These are phyloP conservation scores for Habroteleia sp. DNA, from an alignment of 2,888 invertebrate species.

Conservation along the genomic window DNA sequence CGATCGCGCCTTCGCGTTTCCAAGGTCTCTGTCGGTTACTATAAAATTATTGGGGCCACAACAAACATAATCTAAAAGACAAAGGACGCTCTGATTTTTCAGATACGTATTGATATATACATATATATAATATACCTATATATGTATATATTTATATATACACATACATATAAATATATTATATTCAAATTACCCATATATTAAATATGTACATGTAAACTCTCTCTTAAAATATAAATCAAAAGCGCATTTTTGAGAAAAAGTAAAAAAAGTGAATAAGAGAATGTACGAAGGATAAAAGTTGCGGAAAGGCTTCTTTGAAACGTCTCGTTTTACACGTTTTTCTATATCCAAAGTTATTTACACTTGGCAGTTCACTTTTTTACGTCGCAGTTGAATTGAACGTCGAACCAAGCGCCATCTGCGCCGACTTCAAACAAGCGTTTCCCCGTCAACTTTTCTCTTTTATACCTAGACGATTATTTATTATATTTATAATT, in stretches of 20 bases:
- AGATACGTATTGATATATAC: slow-evolving; percentile 70
- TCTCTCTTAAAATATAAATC: slow-evolving; percentile 58
- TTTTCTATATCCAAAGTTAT: slow-evolving; percentile 1
- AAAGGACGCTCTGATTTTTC: slow-evolving; percentile 72
- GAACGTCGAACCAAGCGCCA: not conserved
- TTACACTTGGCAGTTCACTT: too few relatives aligned
- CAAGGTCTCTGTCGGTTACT: slow-evolving; percentile 62
- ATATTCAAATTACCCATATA: slow-evolving; percentile 49
- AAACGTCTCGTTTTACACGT: not conserved
- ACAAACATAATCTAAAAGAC: slow-evolving; percentile 76
- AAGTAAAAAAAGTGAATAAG: slow-evolving; percentile 33
- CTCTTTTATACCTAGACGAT: slow-evolving; percentile 69
- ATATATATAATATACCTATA: slow-evolving; percentile 63
- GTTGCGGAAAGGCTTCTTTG: slow-evolving; percentile 67
- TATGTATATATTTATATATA: slow-evolving; percentile 41
- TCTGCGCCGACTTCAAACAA: slow-evolving; percentile 9
- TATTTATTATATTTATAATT: slow-evolving; percentile 79
- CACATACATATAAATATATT: slow-evolving; percentile 28
- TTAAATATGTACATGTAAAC: slow-evolving; percentile 63
- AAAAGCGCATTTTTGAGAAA: slow-evolving; percentile 62
- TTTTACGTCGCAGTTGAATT: not conserved
- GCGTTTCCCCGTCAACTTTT: slow-evolving; percentile 48
- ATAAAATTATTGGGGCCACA: slow-evolving; percentile 78
- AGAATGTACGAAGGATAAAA: slow-evolving; percentile 55
- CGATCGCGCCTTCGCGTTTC: slow-evolving; percentile 68